A percentile compares a stretch with the other conserved stretches of the same genome.
These are phyloP conservation scores for Drosophila meridionalis DNA, from an alignment of 2,888 invertebrate genomes.

Conservation along the genomic window DNA sequence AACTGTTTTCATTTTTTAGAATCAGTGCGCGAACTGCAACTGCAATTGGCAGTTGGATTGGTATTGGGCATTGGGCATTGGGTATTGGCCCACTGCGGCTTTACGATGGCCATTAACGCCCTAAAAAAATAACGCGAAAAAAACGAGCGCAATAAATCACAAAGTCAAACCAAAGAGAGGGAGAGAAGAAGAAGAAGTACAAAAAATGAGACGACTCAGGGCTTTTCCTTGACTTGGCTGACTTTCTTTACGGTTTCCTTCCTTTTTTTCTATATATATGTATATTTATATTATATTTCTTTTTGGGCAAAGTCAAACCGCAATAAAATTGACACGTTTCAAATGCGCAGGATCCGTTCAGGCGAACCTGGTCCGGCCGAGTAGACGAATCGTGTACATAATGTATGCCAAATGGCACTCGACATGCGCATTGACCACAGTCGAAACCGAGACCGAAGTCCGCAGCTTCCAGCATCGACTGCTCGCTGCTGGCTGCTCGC, in stretches of 20 bases:
- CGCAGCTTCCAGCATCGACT: neutral
- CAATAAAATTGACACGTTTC: slow-evolving; percentile 75
- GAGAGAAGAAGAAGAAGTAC: slow-evolving; percentile 7
- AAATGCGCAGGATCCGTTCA: slow-evolving; percentile 70
- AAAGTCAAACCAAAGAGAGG: slow-evolving; percentile 29
- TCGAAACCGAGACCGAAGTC: slow-evolving; percentile 4
- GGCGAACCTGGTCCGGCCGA: slow-evolving; percentile 12
- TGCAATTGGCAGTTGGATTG: slow-evolving; percentile 1
- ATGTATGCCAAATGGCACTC: slow-evolving; percentile 53
- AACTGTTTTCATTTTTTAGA: slow-evolving; percentile 84
- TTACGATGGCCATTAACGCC: slow-evolving; percentile 74
- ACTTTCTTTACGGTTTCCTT: slow-evolving; percentile 10
- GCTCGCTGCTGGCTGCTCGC: slow-evolving; percentile 59
- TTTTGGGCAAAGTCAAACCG: slow-evolving; percentile 75
- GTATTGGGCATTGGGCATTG: slow-evolving; percentile 17
- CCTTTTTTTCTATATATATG: slow-evolving; percentile 4
- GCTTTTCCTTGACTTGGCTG: slow-evolving; percentile 31
- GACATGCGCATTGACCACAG: slow-evolving; percentile 66
- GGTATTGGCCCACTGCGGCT: slow-evolving; percentile 58
- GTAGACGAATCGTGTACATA: slow-evolving; percentile 44
- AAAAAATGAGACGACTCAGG: neutral
- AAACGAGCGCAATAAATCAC: slow-evolving; percentile 77
- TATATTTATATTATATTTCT: neutral
- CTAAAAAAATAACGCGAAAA: slow-evolving; percentile 78
- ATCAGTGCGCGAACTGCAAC: slow-evolving; percentile 74